Base-by-base conservation (phyloP, 2,113 vertebrate genomes). In the Pelecanoides urinatrix region DNA sequence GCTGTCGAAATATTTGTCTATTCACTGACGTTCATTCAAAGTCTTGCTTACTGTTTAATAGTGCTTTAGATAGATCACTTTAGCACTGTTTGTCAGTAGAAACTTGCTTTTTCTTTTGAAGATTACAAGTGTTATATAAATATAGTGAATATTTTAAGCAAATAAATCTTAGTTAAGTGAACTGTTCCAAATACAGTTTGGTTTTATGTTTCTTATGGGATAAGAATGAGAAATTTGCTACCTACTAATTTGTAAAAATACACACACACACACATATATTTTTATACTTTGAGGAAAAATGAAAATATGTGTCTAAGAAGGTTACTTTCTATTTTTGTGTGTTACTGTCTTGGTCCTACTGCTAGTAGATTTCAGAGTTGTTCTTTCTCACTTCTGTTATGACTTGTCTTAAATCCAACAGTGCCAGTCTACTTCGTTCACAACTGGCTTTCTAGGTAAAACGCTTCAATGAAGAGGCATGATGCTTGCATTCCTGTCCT, bases 21-120 rank as follows among this genome's bases (percentile, higher is more conserved):
- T 79, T 84, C 91, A 19, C 17, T 87, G 83, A 71, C 55, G 20
- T 40, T 25, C 30, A 7, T 63, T 72, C 75, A 21, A 7, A 87
- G 22, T 29, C 66, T 56, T 82, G 77, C 84, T 80, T 40, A 29
- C 75, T 85, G 16, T 56, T 77, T 15, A 84, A 4, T 73, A 72
- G 36, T 75, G 86, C 58, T 22, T 78, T 50, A 68, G 59, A 59
- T 55, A 66, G 67, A 86, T 96, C 76, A 88, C 65, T 91, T 40
- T 1, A 86, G 47, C 70, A 32, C 32, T 84, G 72, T 88, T 92
- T 95, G 86, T 86, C 83, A 94, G 91, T 36, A 63, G 52, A 68
- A 89, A 89, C 53, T 72, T 32, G 18, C 65, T 67, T 85, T 94
- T 92, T 53, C 77, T 87, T 78, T 76, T 58, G 62, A 94, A 87